A percentile compares a stretch with the other conserved stretches of the same genome.
phyloP scores from a whole-genome alignment of 2,888 invertebrate genomes.

The Muschampia plurimacula region DNA sequence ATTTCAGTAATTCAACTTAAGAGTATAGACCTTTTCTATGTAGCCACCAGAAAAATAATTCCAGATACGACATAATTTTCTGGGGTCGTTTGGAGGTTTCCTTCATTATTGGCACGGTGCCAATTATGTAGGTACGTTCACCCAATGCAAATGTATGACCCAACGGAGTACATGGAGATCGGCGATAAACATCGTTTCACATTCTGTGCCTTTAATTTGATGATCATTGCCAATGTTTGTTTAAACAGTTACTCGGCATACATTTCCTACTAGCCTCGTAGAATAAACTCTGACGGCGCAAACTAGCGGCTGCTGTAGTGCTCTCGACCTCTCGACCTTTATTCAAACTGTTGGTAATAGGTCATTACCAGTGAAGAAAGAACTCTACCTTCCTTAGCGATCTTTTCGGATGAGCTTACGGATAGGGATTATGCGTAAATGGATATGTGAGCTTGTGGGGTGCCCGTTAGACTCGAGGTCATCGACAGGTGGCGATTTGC shows the following conservation, averaged over 20 bases:
- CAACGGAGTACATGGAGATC: slow-evolving; percentile 48
- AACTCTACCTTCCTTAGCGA: slow-evolving; percentile 49
- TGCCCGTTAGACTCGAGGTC: slow-evolving; percentile 79
- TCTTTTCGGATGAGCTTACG: slow-evolving; percentile 40
- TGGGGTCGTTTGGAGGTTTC: slow-evolving; percentile 32
- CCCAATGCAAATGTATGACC: slow-evolving; percentile 51
- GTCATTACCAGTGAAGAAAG: slow-evolving; percentile 58
- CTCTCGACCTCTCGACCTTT: slow-evolving; percentile 80
- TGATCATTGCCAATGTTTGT: slow-evolving; percentile 74
- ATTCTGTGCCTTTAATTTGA: slow-evolving; percentile 68
- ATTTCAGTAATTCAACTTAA: no score
- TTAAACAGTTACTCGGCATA: slow-evolving; percentile 78
- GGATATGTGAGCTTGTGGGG: slow-evolving; percentile 58
- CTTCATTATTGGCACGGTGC: slow-evolving; percentile 48
- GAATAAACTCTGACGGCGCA: slow-evolving; percentile 63
- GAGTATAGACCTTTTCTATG: background rate
- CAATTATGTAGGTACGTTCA: slow-evolving; percentile 47
- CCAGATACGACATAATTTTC: slow-evolving; percentile 27
- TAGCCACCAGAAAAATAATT: slow-evolving; percentile 18
- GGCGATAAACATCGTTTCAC: slow-evolving; percentile 50
- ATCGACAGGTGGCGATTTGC: slow-evolving; percentile 81
- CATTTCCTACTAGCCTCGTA: slow-evolving; percentile 62
- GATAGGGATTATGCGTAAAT: slow-evolving; percentile 51
- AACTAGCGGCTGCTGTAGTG: slow-evolving; percentile 67
- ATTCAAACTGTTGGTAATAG: slow-evolving; percentile 69